These are phyloP conservation scores for Pegoplata infirma DNA, from an alignment of 2,888 invertebrate species.

Conservation along the genomic window DNA sequence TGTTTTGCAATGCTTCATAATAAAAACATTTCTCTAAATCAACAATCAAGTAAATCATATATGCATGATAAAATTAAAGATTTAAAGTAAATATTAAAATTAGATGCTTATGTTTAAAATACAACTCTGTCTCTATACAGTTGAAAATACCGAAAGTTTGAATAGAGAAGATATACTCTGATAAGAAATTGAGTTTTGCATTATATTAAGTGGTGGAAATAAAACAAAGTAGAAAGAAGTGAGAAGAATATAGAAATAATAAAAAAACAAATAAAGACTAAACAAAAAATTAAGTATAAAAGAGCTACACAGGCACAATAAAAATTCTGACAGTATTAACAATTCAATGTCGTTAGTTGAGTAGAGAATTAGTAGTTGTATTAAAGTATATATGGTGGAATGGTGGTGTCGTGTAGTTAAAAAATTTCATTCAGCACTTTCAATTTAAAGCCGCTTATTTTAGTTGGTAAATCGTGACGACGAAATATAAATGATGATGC, in stretches of 20 bases:
- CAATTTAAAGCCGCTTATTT: neutral
- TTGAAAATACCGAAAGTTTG: neutral
- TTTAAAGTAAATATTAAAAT: neutral
- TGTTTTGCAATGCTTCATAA: neutral
- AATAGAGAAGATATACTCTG: conserved; percentile 5
- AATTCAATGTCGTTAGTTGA: conserved; percentile 47
- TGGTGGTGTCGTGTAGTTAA: conserved; percentile 17
- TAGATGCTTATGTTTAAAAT: neutral
- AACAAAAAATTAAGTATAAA: conserved; percentile 44
- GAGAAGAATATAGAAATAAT: conserved; percentile 23
- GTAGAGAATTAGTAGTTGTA: conserved; percentile 18
- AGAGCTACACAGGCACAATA: conserved; percentile 37
- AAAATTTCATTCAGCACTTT: conserved; percentile 1
- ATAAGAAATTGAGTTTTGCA: conserved; percentile 15
- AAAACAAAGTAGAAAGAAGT: conserved; percentile 25
- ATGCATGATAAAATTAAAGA: neutral
- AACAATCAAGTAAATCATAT: neutral
- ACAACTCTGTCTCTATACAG: neutral
- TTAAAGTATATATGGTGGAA: conserved; percentile 13
- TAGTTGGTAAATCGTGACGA: conserved; percentile 23
- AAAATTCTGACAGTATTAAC: conserved; percentile 60
- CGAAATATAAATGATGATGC: conserved; percentile 1
- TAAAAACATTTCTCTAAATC: neutral
- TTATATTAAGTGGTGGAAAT: no score
- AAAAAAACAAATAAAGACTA: conserved; percentile 27